phyloP scores from a whole-genome alignment of 37 sponge, comb jelly and placozoan species.

The Diacarnus erythraeanus region DNA sequence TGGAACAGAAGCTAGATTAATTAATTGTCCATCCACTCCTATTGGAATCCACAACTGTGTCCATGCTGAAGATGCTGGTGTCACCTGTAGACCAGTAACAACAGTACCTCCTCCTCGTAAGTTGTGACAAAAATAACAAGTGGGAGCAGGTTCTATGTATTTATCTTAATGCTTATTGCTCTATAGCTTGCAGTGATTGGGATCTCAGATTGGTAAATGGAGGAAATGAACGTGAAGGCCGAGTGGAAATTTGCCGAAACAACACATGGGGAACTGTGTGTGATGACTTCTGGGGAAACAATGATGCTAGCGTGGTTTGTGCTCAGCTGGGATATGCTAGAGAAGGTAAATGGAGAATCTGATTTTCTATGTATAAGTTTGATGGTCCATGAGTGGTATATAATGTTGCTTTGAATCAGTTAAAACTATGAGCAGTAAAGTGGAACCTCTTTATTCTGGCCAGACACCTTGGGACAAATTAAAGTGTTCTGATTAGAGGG shows the following conservation, averaged over 20 bases:
- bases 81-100: not conserved
- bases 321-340: not conserved
- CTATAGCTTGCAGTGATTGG: not conserved
- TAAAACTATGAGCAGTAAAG: too few relatives aligned
- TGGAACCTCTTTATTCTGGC: too few relatives aligned
- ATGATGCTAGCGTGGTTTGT: not conserved
- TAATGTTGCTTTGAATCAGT: too few relatives aligned
- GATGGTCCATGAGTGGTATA: too few relatives aligned
- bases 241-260: not conserved
- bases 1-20: not conserved
- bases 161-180: too few relatives aligned
- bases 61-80: not conserved
- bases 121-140: not conserved
- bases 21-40: not conserved
- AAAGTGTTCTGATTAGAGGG: too few relatives aligned
- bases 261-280: not conserved
- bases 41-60: not conserved
- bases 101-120: not conserved
- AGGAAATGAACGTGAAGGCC: not conserved
- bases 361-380: too few relatives aligned
- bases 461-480: too few relatives aligned
- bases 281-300: not conserved
- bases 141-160: too few relatives aligned
- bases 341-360: not conserved
- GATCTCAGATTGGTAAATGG: not conserved